Conservation (phyloP, 2,113 vertebrate genomes). For the Gobio gobio region DNA sequence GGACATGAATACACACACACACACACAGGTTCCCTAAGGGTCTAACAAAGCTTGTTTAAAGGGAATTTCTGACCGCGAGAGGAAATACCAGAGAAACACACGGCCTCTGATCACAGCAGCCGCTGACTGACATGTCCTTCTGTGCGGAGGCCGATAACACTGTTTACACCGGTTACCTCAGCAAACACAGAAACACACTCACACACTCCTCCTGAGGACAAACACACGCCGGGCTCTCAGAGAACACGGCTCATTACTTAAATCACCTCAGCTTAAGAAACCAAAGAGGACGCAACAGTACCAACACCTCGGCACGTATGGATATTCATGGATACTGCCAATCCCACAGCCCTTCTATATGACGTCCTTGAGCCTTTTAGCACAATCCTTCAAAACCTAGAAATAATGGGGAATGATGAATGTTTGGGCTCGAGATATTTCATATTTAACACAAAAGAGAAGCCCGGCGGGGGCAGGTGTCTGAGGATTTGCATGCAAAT, state of each 20-base stretch:
- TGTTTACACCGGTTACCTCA: constrained; percentile 17
- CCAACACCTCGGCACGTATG: background rate
- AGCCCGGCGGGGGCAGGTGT: background rate
- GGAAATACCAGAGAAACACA: constrained; percentile 63
- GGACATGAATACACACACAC: background rate
- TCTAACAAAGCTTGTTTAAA: constrained; percentile 15
- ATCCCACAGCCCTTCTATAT: background rate
- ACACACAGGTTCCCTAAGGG: background rate
- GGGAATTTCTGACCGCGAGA: constrained; percentile 29
- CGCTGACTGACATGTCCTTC: constrained; percentile 71
- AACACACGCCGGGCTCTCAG: background rate
- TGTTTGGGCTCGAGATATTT: background rate
- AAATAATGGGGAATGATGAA: background rate
- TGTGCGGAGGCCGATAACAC: constrained; percentile 68
- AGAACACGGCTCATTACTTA: background rate
- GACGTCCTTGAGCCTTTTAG: background rate
- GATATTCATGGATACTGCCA: background rate
- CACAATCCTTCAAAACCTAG: background rate
- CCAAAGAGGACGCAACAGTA: background rate
- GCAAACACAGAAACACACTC: constrained; percentile 39
- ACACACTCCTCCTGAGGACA: constrained; percentile 37
- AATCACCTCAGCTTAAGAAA: background rate
- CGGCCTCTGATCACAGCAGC: constrained; percentile 60
- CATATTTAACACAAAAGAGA: background rate
- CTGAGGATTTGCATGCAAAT: background rate